These are phyloP conservation scores for Scaptomyza cyrtandrae DNA, from an alignment of 2,888 invertebrate genomes.

Conservation along the genomic window DNA sequence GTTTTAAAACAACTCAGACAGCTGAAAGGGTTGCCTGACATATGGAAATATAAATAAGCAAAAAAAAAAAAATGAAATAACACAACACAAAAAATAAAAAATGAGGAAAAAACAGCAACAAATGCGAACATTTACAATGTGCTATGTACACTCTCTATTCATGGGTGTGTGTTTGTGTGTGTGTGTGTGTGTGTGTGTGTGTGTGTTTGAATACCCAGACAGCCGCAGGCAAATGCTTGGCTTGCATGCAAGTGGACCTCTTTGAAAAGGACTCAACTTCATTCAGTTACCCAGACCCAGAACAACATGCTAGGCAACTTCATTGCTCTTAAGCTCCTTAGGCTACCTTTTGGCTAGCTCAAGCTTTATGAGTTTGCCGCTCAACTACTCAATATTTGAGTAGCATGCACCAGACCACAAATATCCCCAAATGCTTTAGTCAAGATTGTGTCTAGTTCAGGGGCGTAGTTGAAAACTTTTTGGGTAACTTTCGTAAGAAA, in stretches of 20 bases:
- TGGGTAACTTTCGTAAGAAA: no score
- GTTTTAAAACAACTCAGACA: conserved; percentile 54
- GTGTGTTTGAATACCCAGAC: conserved; percentile 42
- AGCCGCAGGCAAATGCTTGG: conserved; percentile 65
- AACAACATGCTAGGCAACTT: not conserved
- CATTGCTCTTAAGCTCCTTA: conserved; percentile 21
- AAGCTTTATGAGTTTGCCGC: conserved; percentile 55
- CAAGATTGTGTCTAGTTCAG: conserved; percentile 4
- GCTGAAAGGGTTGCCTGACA: conserved; percentile 39
- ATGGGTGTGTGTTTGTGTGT: not conserved
- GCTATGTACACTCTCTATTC: conserved; percentile 17
- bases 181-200: not conserved
- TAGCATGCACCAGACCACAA: conserved; percentile 30
- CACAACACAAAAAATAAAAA: not conserved
- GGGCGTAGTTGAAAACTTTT: conserved; percentile 9
- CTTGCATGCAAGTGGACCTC: conserved; percentile 66
- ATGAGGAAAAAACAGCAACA: conserved; percentile 35
- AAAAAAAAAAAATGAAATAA: conserved; percentile 25
- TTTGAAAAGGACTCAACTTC: conserved; percentile 57
- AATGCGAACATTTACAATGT: conserved; percentile 34
- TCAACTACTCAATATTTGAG: conserved; percentile 57
- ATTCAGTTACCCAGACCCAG: conserved; percentile 4
- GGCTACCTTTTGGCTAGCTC: conserved; percentile 14
- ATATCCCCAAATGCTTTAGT: conserved; percentile 31
- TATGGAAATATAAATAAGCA: conserved; percentile 41